Evolutionary conservation across 2,888 invertebrate genomes (phyloP).

Genomic region (Beris chalybata): DNA sequence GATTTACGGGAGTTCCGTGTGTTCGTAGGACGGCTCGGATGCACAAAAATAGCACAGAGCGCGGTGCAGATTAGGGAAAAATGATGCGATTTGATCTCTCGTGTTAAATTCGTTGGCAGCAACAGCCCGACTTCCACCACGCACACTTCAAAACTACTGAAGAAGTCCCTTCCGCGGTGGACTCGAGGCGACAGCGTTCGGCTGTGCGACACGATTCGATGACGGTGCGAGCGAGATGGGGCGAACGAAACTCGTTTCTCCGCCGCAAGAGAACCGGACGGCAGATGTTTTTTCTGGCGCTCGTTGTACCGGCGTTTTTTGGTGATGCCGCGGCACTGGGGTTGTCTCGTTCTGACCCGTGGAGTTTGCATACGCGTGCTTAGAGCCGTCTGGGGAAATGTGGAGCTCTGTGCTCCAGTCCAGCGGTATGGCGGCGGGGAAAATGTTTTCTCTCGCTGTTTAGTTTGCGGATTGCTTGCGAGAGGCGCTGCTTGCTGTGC

Average conservation of each 20-base stretch:
- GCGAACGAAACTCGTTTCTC: slow-evolving; percentile 23
- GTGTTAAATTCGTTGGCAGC: slow-evolving; percentile 12
- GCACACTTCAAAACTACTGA: slow-evolving; percentile 50
- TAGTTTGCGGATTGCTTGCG: slow-evolving; percentile 1
- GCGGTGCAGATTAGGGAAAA: neutral
- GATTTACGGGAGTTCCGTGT: neutral
- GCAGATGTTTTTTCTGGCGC: slow-evolving; percentile 23
- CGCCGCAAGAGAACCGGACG: slow-evolving; percentile 19
- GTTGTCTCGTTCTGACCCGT: slow-evolving; percentile 4
- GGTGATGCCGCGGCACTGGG: neutral
- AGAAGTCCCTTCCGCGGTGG: neutral
- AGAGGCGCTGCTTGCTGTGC: slow-evolving; percentile 4
- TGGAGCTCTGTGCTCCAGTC: no score
- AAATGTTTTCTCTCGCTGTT: neutral
- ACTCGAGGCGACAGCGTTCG: slow-evolving; percentile 5
- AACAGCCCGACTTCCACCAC: slow-evolving; percentile 48
- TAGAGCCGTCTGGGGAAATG: neutral
- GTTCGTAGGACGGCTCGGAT: neutral
- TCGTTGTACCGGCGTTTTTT: slow-evolving; percentile 14
- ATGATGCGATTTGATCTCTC: slow-evolving; percentile 15
- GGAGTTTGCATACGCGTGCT: neutral
- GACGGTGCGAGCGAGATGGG: slow-evolving; percentile 4
- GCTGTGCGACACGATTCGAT: neutral
- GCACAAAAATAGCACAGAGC: slow-evolving; percentile 9
- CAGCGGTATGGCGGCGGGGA: neutral